Evolutionary conservation across 37 sponge, comb jelly and placozoan species (phyloP).

Genomic region (Oopsacas minuta): DNA sequence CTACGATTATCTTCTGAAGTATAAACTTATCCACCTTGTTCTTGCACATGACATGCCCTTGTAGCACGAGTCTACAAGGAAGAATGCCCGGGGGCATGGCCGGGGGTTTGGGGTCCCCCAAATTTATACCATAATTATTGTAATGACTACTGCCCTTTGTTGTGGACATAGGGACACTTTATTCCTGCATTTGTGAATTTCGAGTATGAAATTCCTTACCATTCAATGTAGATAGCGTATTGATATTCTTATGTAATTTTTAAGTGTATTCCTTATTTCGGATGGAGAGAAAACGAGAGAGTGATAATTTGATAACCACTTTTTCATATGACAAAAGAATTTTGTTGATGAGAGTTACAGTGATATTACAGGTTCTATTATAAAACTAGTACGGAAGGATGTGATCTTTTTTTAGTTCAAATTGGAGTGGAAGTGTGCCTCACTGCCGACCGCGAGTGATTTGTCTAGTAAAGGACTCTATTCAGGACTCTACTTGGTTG

Average conservation of each 20-base stretch:
- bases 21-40: no score
- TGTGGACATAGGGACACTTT: no score
- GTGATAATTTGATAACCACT: neutral
- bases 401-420: neutral
- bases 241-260: neutral
- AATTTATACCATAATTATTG: no score
- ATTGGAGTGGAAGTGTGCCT: slow-evolving; percentile 13
- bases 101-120: no score
- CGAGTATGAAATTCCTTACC: neutral
- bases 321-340: slow-evolving; percentile 15
- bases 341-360: neutral
- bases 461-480: neutral
- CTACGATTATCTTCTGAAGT: no score
- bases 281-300: slow-evolving; percentile 14
- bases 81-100: no score
- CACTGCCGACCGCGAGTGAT: neutral
- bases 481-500: slow-evolving; percentile 17
- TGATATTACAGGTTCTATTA: neutral
- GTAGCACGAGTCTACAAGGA: no score
- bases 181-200: no score
- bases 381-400: neutral
- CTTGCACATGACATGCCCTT: no score
- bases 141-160: no score
- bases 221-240: neutral
- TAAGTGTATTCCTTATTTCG: neutral